Percentiles rank a stretch among this genome's conserved stretches.
phyloP scores from a whole-genome alignment of 2,113 vertebrate genomes.

The Pao palembangensis region DNA sequence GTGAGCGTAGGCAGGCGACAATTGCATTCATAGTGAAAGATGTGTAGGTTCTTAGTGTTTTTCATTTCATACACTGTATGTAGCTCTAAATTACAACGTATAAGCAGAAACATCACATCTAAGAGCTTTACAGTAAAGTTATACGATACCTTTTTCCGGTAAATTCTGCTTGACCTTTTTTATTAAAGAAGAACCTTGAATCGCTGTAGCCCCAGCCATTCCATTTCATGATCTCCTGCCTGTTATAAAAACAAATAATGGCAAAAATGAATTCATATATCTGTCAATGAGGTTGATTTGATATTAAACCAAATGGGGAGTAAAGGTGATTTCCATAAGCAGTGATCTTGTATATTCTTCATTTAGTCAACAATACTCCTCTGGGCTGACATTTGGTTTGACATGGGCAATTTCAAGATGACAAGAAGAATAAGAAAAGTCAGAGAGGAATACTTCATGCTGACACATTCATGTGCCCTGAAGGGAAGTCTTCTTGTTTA shows the following conservation, averaged over 20 bases:
- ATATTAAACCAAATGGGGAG: conserved; percentile 4
- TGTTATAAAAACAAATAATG: conserved; percentile 58
- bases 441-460: not conserved
- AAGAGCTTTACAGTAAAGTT: not conserved
- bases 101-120: not conserved
- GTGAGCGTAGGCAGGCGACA: conserved; percentile 19
- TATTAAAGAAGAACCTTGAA: conserved; percentile 92
- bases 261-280: conserved; percentile 1
- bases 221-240: conserved; percentile 98
- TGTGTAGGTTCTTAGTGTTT: not conserved
- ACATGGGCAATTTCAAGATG: not conserved
- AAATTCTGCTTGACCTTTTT: conserved; percentile 95
- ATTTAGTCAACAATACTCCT: not conserved
- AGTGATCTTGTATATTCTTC: not conserved
- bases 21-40: conserved; percentile 12
- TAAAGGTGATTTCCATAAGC: conserved; percentile 6
- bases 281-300: conserved; percentile 1
- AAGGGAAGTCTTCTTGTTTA: conserved; percentile 6
- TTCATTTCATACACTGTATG: no score
- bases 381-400: not conserved
- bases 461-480: conserved; percentile 6
- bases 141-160: conserved; percentile 88
- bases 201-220: conserved; percentile 99
- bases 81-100: not conserved
- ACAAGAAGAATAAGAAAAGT: not conserved